Base-by-base conservation (phyloP, 2,888 invertebrate genomes). In the Thymelicus acteon region DNA sequence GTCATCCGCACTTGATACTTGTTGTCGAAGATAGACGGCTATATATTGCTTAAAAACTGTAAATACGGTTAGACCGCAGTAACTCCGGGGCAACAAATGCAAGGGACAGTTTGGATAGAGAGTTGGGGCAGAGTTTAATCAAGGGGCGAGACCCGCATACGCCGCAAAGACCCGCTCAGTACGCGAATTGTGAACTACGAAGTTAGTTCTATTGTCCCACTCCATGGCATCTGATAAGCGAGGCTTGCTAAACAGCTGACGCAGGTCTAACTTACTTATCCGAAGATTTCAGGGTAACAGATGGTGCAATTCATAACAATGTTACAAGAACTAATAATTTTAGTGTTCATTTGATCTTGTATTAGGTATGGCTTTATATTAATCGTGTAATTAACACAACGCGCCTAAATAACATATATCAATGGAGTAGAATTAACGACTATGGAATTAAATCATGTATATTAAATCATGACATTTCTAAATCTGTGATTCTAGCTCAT, bases 121-220 rank as follows among this genome's bases (percentile, higher is more conserved):
- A 67, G 74, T 74, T 72, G 70, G 75, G 76, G 74, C 76, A 54
- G 77, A 39, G 49, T 84, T 83, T 82, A 86, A 85, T 86, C 84
- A 84, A 78, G 79, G 81, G 77, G 74, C 73, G 67, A 70, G 73
- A 75, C 70, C 70, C 70, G 60, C 69, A 71, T 72, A 71, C 69
- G 65, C 79, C 79, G 76, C 79, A 80, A 72, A 77, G 76, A 74
- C 67, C 72, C 76, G 75, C 75, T 73, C 72, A 69, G n/a, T 78
- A 78, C 78, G 75, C 66, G 74, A 78, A 75, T 72, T 75, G 77
- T 67, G 70, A 72, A 75, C 72, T 69, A 71, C 70, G 70, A 68
- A 70, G 70, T 64, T 64, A 64, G 70, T 70, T 64, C 49, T 52
- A 64, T 70, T 70, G 70, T 64, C 19, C 58, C 40, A 60, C 19